Base-by-base conservation (phyloP, 2,113 vertebrate genomes). In the Morone chrysops region DNA sequence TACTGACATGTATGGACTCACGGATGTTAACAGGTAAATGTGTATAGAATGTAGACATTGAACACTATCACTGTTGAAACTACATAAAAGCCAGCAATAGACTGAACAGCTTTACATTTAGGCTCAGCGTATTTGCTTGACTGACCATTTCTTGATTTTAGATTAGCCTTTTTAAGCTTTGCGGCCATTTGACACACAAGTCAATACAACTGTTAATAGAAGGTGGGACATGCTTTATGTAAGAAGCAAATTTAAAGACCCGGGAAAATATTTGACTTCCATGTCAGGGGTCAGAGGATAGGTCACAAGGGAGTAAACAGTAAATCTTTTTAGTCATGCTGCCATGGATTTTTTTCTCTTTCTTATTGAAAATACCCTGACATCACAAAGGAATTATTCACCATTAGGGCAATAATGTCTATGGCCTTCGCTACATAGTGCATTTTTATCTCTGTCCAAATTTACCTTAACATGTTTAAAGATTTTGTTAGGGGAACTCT, bases 121-220 rank as follows among this genome's bases (percentile, higher is more conserved):
- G 14, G n/a, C 65, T 78, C 9, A 38, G 31, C 16, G 13, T 48
- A 68, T 81, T 41, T 80, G 61, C 65, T 71, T 89, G 66, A 72
- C 22, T 80, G 40, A 72, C 40, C 57, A 79, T 41, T 68, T 84
- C 40, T 70, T 76, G 76, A 77, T 84, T 45, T 82, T 59, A 81
- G 62, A 94, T 94, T 90, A 96, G 93, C 86, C 92, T 93, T 94
- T 31, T 89, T 96, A 91, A 95, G 93, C 91, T 60, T 81, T 93
- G 50, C 89, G 92, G 82, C 93, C 93, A 95, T 96, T 96, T 93
- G 91, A 85, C 93, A 94, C 93, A 96, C 95, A 93, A 95, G 96
- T 97, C 95, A 92, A 96, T 96, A 94, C 81, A 57, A 25, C 45
- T 54, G 89, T 94, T 92, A 95, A 94, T 92, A 93, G 65, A 87